Percentiles rank a stretch among this genome's conserved stretches.
Conservation (phyloP, 2,113 vertebrate genomes). For the Crotalus helleri region DNA sequence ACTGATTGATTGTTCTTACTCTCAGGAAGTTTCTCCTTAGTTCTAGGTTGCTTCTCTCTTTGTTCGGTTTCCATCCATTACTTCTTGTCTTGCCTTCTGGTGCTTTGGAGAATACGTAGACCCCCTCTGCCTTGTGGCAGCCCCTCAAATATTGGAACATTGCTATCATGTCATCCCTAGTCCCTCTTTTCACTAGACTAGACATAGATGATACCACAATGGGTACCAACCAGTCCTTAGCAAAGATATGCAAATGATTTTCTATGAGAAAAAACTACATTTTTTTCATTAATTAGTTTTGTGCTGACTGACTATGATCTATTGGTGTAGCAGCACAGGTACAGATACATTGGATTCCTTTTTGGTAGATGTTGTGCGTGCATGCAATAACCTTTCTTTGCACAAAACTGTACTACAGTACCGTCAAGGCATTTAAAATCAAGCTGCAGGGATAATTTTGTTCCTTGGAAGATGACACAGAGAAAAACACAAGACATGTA, state of each 20-base stretch:
- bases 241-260: background rate
- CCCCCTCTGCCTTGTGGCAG: background rate
- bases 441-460: background rate
- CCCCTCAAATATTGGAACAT: background rate
- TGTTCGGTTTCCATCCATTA: background rate
- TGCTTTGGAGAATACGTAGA: background rate
- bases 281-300: background rate
- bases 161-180: background rate
- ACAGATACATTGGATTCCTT: background rate
- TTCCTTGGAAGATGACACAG: background rate
- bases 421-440: background rate
- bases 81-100: background rate
- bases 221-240: background rate
- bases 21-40: background rate
- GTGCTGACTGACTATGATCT: background rate
- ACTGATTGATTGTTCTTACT: background rate
- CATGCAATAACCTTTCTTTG: background rate
- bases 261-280: background rate
- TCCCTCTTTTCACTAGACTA: background rate
- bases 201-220: background rate
- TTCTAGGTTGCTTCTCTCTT: background rate
- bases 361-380: background rate
- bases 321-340: background rate
- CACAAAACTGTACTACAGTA: background rate
- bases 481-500: slow-evolving; percentile 14